Evolutionary conservation across 2,113 vertebrate genomes (phyloP), one percentile per base, ranked within the genome.

Genomic region (Rhinogobius similis): DNA sequence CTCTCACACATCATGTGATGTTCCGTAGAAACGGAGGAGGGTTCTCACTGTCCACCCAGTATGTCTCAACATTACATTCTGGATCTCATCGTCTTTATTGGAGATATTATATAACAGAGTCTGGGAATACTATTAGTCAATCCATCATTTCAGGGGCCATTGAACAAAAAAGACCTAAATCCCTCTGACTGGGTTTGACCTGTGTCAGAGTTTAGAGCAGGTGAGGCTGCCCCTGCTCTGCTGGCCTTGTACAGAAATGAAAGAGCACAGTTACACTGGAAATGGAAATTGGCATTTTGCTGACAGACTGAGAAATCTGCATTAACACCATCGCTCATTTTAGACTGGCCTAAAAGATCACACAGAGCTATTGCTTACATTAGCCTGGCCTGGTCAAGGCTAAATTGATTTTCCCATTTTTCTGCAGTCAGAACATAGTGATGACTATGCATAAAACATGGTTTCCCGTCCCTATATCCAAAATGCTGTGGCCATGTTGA

Each of bases 361-460:
- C 32, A 70, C 41, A 67, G 63, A 13, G 41, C n/a, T 58, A 16
- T 13, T 16, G 11, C 39, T 67, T 55, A n/a, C 21, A 65, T 10
- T 68, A 72, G 77, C 72, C 63, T 46, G 58, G 55, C 18, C 14
- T 76, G 23, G 74, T 65, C 58, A 70, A 52, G 13, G 50, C 44
- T 46, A 68, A 58, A 71, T 59, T 65, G 38, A 59, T 65, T 64
- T 62, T 61, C 48, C 32, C 52, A 10, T 36, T 64, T n/a, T 43
- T 36, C 44, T 63, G 27, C 44, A 20, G 24, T 61, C 53, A 71
- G 62, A 70, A 56, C 56, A 76, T 46, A 48, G 64, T 48, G 63
- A 59, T 50, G 18, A 62, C 41, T 27, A 68, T 61, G 23, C 67
- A 58, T 27, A 67, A 72, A 83, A 64, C 78, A 66, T 77, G 73